Base-by-base conservation (phyloP, 1,140 invertebrate genomes). In the Pemphigus obesinymphae region DNA sequence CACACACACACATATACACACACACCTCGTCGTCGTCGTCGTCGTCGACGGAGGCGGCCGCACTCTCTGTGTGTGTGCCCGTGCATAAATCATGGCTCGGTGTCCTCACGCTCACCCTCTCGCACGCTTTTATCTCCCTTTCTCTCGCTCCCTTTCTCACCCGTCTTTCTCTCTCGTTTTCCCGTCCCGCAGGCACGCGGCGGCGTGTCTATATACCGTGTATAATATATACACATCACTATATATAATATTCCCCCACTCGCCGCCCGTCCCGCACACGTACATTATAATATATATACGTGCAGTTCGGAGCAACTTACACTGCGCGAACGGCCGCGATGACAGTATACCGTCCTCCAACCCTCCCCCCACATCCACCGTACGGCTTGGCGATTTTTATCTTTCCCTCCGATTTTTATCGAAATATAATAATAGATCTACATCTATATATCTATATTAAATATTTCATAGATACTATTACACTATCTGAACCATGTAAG, bases 1-100 rank as follows among this genome's bases (percentile, higher is more conserved):
- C n/a, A n/a, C 23, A 70, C 37, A n/a, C n/a, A n/a, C n/a, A n/a
- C n/a, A n/a, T n/a, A n/a, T n/a, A 11, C 43, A 50, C 45, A 50
- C 70, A 20, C 50, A 31, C 20, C 6, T 7, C 26, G 43, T 1
- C 70, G 23, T 31, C 48, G 61, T 2, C 20, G 17, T 55, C 50
- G 31, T 26, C 31, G 73, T 76, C 73, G 73, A 58, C 73, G 40
- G 31, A 23, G 50, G 31, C 48, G 50, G 73, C 50, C 29, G 29
- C 72, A 75, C 72, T 75, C 45, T 31, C 23, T 63, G 31, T 63
- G 29, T 63, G 29, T 26, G n/a, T 55, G 72, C 29, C 50, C 55
- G 53, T 80, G 75, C 75, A 80, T 80, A 80, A 80, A 80, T 80
- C 75, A 80, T 80, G 31, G 55, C 55, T 6, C 45, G 45, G 50